Evolutionary conservation across 2,888 invertebrate species (phyloP).

Genomic region (Aricia artaxerxes): DNA sequence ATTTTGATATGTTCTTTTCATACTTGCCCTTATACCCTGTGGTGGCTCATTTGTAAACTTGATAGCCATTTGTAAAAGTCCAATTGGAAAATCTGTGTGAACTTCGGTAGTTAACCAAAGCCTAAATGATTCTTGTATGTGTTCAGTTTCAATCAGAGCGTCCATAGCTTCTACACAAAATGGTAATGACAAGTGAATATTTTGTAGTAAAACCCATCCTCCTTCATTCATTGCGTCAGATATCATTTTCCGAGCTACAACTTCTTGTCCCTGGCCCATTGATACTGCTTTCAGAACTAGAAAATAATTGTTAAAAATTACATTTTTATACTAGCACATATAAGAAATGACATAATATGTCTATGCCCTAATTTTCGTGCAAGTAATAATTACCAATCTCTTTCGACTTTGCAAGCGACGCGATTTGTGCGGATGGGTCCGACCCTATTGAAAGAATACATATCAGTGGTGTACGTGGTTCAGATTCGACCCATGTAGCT

Average conservation of each 20-base stretch:
- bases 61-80: constrained; percentile 92
- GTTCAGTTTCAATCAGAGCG: constrained; percentile 91
- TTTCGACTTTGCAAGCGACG: constrained; percentile 90
- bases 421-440: constrained; percentile 97
- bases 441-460: constrained; percentile 97
- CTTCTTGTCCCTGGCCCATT: constrained; percentile 98
- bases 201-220: constrained; percentile 96
- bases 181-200: constrained; percentile 96
- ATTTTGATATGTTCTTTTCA: constrained; percentile 95
- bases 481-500: constrained; percentile 93
- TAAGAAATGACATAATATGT: too few species aligned
- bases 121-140: constrained; percentile 90
- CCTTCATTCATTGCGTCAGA: constrained; percentile 89
- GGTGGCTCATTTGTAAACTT: constrained; percentile 99
- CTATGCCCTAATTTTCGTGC: too few species aligned
- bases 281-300: constrained; percentile 91
- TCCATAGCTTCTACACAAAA: constrained; percentile 97
- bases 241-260: constrained; percentile 90
- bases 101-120: constrained; percentile 98
- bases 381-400: constrained; percentile 84
- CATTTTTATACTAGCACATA: too few species aligned
- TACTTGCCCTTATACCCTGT: constrained; percentile 94
- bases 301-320: constrained; percentile 5
- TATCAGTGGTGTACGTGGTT: constrained; percentile 92
- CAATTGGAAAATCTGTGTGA: constrained; percentile 96